Percentiles rank a stretch among this genome's conserved stretches.
phyloP scores from a whole-genome alignment of 2,888 invertebrate species.

The Thera britannica region DNA sequence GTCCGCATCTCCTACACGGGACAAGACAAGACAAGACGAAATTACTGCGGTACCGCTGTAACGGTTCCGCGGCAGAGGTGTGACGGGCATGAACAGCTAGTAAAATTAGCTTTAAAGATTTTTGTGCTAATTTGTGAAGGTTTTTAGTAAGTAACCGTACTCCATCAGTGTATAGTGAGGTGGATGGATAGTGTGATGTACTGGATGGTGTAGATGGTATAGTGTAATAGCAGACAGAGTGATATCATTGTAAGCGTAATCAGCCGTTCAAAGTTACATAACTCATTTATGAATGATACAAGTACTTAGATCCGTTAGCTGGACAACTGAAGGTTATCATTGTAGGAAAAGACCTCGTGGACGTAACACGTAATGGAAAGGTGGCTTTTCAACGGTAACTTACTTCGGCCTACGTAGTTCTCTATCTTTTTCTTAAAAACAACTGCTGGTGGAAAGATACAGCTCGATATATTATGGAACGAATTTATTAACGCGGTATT shows the following conservation, averaged over 20 bases:
- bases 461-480: background rate
- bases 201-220: background rate
- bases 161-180: too few relatives aligned
- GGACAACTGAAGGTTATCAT: constrained; percentile 36
- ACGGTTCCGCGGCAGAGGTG: too few relatives aligned
- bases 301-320: constrained; percentile 21
- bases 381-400: constrained; percentile 9
- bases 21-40: too few relatives aligned
- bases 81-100: too few relatives aligned
- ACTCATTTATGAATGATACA: constrained; percentile 20
- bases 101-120: too few relatives aligned
- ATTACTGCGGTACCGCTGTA: too few relatives aligned
- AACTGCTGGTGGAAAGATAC: background rate
- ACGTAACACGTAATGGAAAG: constrained; percentile 12
- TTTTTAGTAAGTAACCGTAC: too few relatives aligned
- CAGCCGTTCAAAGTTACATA: constrained; percentile 24
- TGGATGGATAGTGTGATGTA: too few relatives aligned
- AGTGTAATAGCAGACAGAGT: background rate
- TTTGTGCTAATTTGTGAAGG: too few relatives aligned
- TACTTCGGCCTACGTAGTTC: background rate
- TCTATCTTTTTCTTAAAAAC: background rate
- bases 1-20: too few relatives aligned
- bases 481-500: background rate
- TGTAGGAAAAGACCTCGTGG: constrained; percentile 28
- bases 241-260: background rate